Conservation (phyloP, 2,113 vertebrate genomes). For the Megatriorchis doriae region DNA sequence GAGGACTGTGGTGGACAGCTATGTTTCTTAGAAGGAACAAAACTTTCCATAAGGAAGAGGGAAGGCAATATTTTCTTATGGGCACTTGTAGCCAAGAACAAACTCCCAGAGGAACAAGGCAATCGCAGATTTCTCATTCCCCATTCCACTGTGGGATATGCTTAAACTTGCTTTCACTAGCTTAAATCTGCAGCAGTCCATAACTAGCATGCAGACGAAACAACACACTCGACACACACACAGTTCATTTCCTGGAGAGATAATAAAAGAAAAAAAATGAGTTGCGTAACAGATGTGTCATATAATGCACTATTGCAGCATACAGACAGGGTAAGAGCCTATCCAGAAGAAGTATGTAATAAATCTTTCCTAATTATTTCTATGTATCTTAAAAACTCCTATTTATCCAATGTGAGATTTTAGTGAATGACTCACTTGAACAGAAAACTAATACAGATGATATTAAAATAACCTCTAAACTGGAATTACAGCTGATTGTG, state of each 20-base stretch:
- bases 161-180: neutral
- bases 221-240: constrained; percentile 11
- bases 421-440: neutral
- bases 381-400: neutral
- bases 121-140: neutral
- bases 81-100: neutral
- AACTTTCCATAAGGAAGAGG: neutral
- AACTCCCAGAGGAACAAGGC: neutral
- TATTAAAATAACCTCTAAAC: neutral
- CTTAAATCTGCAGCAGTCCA: neutral
- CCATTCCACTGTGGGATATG: neutral
- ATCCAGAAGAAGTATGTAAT: neutral
- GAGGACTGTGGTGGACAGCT: neutral
- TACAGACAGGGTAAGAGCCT: neutral
- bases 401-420: neutral
- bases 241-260: constrained; percentile 21
- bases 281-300: constrained; percentile 15
- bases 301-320: neutral
- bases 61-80: neutral
- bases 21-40: neutral
- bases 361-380: constrained; percentile 16
- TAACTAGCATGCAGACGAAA: constrained; percentile 42
- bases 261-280: constrained; percentile 38
- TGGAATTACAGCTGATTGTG: neutral
- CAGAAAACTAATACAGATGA: neutral